Conservation (phyloP, 2,888 invertebrate species). For the Galeruca laticollis region DNA sequence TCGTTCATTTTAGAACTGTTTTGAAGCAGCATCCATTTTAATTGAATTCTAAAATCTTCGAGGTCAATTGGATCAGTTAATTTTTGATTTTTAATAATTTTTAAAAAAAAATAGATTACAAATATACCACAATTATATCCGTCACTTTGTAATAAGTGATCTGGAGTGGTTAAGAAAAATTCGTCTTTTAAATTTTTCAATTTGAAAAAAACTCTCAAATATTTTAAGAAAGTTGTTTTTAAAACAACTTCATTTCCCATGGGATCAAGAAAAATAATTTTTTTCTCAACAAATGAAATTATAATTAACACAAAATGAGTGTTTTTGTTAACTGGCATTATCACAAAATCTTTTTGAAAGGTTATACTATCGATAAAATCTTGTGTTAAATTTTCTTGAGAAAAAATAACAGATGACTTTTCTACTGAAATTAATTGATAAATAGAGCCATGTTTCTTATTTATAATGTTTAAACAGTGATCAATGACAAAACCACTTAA, state of each 20-base stretch:
- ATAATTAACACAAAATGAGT: too few relatives aligned
- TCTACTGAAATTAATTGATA: constrained; percentile 15
- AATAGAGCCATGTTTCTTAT: not conserved
- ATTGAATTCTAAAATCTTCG: too few relatives aligned
- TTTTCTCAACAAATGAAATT: too few relatives aligned
- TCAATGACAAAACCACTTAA: too few relatives aligned
- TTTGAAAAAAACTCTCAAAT: constrained; percentile 3
- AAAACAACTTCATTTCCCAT: too few relatives aligned
- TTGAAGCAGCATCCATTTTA: too few relatives aligned
- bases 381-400: not conserved
- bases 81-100: not conserved
- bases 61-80: constrained; percentile 8
- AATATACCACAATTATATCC: constrained; percentile 15
- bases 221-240: constrained; percentile 2
- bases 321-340: too few relatives aligned
- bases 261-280: too few relatives aligned
- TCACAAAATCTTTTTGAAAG: too few relatives aligned
- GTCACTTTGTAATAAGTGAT: constrained; percentile 12
- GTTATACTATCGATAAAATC: too few relatives aligned
- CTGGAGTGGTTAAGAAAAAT: not conserved
- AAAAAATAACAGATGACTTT: constrained; percentile 11
- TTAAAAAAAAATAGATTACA: constrained; percentile 20
- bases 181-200: constrained; percentile 1
- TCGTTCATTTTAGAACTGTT: too few relatives aligned
- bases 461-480: too few relatives aligned